A percentile compares a stretch with the other conserved stretches of the same genome.
Conservation (phyloP, 2,113 vertebrate species). For the Tiliqua scincoides region DNA sequence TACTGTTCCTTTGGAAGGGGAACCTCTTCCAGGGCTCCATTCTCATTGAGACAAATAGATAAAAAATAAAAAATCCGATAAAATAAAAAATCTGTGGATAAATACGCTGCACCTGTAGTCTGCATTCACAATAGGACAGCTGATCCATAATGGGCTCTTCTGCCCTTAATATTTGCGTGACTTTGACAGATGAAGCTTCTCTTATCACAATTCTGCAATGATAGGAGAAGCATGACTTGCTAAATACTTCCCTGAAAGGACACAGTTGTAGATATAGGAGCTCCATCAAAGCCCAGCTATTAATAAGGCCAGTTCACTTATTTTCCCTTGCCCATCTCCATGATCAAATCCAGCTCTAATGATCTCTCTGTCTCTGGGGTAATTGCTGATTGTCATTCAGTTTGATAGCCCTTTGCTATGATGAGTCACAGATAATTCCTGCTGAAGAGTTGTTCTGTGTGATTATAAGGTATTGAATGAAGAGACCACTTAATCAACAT, state of each 20-base stretch:
- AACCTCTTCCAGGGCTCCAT: too few relatives aligned
- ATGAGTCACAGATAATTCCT: neutral
- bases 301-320: neutral
- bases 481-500: conserved; percentile 51
- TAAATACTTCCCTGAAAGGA: neutral
- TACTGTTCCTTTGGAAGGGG: too few relatives aligned
- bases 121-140: neutral
- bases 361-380: conserved; percentile 12
- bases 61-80: too few relatives aligned
- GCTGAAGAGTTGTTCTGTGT: conserved; percentile 30
- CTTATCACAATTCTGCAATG: too few relatives aligned
- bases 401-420: conserved; percentile 12
- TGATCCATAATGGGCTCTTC: neutral
- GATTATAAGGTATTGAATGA: conserved; percentile 49
- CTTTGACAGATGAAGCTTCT: neutral
- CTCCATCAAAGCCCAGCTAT: neutral
- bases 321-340: conserved; percentile 23
- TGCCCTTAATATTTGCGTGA: neutral
- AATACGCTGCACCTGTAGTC: too few relatives aligned
- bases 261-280: conserved; percentile 19
- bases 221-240: neutral
- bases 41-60: too few relatives aligned
- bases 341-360: conserved; percentile 2
- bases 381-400: conserved; percentile 11
- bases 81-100: too few relatives aligned